A percentile compares a stretch with the other conserved stretches of the same genome.
phyloP scores from a whole-genome alignment of 2,888 invertebrate genomes.

The Agapostemon virescens region DNA sequence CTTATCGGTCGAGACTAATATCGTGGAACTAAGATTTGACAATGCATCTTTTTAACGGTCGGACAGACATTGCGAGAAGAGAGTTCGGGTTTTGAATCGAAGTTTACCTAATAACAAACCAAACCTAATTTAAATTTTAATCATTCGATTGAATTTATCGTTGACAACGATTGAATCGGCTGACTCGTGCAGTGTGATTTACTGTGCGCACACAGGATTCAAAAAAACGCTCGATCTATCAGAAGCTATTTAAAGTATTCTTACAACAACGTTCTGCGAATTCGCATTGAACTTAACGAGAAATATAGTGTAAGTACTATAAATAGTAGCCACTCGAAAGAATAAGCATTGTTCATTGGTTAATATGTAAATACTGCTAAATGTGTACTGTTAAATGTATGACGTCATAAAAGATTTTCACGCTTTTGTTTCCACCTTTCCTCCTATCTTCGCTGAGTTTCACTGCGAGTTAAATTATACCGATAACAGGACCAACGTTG shows the following conservation, averaged over 20 bases:
- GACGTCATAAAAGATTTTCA: conserved; percentile 2
- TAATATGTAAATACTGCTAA: neutral
- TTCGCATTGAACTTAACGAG: neutral
- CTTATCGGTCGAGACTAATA: no score
- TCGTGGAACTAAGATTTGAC: no score
- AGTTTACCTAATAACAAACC: no score
- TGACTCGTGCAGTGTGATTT: neutral
- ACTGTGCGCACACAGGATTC: neutral
- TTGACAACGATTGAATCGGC: neutral
- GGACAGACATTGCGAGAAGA: no score
- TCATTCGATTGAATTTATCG: neutral
- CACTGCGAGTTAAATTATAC: neutral
- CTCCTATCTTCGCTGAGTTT: neutral
- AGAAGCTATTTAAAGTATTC: neutral
- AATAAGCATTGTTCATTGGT: neutral
- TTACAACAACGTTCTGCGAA: neutral
- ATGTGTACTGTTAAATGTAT: neutral
- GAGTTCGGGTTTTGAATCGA: no score
- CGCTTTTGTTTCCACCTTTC: neutral
- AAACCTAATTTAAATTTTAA: neutral
- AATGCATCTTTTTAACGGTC: no score
- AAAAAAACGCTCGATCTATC: neutral
- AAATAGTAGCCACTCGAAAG: neutral
- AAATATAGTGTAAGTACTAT: neutral
- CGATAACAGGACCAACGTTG: neutral